A percentile compares a stretch with the other conserved stretches of the same genome.
Evolutionary conservation across 1,140 invertebrate species (phyloP).

Genomic region (Popillia japonica): DNA sequence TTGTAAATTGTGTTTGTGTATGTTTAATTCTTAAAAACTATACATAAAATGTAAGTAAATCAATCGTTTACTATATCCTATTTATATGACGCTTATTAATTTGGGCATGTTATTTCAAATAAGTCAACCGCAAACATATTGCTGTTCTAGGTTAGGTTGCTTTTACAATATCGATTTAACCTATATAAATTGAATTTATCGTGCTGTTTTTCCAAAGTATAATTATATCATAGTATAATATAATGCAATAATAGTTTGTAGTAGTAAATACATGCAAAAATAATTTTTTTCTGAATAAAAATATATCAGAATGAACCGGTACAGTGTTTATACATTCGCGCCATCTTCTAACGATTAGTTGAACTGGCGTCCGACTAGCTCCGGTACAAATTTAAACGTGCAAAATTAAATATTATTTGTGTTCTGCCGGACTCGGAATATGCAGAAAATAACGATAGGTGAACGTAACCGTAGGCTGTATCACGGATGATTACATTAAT

Average conservation of each 20-base stretch:
- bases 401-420: slow-evolving; percentile 35
- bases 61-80: not conserved
- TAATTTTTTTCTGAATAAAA: not conserved
- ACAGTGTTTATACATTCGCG: slow-evolving; percentile 29
- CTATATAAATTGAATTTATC: not conserved
- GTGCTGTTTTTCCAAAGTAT: not conserved
- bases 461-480: slow-evolving; percentile 50
- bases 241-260: not conserved
- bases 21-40: not conserved
- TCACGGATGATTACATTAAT: slow-evolving; percentile 59
- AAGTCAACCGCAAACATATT: not conserved
- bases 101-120: not conserved
- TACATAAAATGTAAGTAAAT: slow-evolving; percentile 17
- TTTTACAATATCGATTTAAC: not conserved
- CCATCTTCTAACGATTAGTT: slow-evolving; percentile 39
- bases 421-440: not conserved
- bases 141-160: not conserved
- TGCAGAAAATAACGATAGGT: slow-evolving; percentile 36
- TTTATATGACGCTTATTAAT: not conserved
- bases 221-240: not conserved
- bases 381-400: slow-evolving; percentile 46
- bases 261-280: not conserved
- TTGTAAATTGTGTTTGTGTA: slow-evolving; percentile 15
- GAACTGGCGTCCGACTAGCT: not conserved
- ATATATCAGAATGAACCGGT: slow-evolving; percentile 23